Evolutionary conservation across 2,888 invertebrate genomes (phyloP).

Genomic region (Rhagium mordax): DNA sequence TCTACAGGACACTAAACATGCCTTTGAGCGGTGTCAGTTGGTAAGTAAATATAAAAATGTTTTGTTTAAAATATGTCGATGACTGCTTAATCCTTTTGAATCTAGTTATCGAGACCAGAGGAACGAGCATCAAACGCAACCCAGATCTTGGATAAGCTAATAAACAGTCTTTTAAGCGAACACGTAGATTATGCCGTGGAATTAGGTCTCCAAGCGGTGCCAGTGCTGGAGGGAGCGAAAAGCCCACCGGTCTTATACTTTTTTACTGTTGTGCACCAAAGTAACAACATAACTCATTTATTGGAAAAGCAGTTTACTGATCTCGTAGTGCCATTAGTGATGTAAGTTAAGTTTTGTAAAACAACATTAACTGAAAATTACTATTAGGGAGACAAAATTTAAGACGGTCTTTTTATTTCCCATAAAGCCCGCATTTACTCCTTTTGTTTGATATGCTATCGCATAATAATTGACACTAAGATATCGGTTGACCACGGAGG

Average conservation of each 20-base stretch:
- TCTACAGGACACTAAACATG: conserved; percentile 91
- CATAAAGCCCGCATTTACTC: too few species aligned
- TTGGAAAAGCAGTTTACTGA: conserved; percentile 95
- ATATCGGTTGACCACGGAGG: too few species aligned
- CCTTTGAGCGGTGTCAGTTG: conserved; percentile 89
- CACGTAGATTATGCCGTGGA: conserved; percentile 98
- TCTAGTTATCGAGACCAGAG: conserved; percentile 82
- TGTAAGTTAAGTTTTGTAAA: conserved; percentile 78
- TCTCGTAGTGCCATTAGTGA: conserved; percentile 88
- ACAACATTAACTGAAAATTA: too few species aligned
- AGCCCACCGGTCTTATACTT: conserved; percentile 90
- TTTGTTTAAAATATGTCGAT: not conserved
- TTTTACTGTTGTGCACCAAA: conserved; percentile 93
- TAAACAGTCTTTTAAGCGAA: conserved; percentile 89
- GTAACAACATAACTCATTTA: conserved; percentile 93
- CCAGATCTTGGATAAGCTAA: conserved; percentile 86
- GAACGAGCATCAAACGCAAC: conserved; percentile 86
- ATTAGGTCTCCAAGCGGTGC: conserved; percentile 90
- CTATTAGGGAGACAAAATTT: too few species aligned
- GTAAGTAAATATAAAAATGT: conserved; percentile 69
- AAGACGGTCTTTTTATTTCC: too few species aligned
- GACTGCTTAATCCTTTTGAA: conserved; percentile 5
- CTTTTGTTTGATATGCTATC: too few species aligned
- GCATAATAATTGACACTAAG: too few species aligned
- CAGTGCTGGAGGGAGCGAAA: conserved; percentile 88